Evolutionary conservation across 2,888 invertebrate species (phyloP), one percentile per base, ranked within the genome.

Genomic region (Epinotia demarniana): DNA sequence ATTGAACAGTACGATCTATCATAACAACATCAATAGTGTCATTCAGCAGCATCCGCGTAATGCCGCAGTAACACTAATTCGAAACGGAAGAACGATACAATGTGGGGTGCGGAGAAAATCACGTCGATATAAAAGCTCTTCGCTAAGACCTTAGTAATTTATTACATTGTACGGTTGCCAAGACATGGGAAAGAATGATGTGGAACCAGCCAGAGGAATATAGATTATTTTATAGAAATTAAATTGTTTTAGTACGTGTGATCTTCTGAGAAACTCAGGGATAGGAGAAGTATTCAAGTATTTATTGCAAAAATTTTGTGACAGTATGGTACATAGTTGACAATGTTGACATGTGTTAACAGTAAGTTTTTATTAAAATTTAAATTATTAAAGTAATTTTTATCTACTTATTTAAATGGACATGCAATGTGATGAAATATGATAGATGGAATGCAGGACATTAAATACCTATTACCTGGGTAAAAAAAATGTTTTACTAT

Each of bases 71-170:
- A 78, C 76, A 81, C 79, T 81, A 82, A 81, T 82, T 82, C 80
- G 76, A 79, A 72, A 67, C 46, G 81, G 75, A 78, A 77, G 79
- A 73, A 79, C 76, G 75, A 70, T 72, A 78, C 79, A 77, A 79
- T 72, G 76, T 78, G 77, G 77, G 69, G 76, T 75, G 75, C 77
- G 79, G 77, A 82, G 81, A 81, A 83, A 83, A 82, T 80, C 80
- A 77, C 81, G 81, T 82, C 85, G 81, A 87, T 85, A 83, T 83
- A 85, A 85, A 84, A 81, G 81, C 81, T 83, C 82, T 84, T 86
- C 84, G 86, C 87, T 86, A 84, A 84, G 83, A 80, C 79, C 82
- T 82, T 77, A 77, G 86, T 87, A 88, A 89, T 90, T 89, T 90
- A 88, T 87, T 87, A 87, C 82, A 86, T 84, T 86, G 86, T 87